Base-by-base conservation (phyloP, 2,888 invertebrate genomes). In the Agriopis marginaria region DNA sequence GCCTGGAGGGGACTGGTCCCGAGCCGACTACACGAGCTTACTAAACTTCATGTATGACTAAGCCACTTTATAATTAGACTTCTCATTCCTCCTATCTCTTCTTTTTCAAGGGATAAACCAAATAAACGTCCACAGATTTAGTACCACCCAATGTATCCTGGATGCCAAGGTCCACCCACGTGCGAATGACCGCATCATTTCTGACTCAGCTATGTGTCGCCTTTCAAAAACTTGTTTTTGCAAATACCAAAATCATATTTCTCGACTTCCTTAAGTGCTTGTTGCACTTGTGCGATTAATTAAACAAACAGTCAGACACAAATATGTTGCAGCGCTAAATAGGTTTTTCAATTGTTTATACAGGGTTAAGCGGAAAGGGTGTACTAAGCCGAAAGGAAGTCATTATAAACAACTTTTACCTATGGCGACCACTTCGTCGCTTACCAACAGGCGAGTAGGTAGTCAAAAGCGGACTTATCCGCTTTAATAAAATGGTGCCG, bases 101-200 rank as follows among this genome's bases (percentile, higher is more conserved):
- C 0, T 51, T 51, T 61, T 42, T 53, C 12, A 14, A 32, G 59
- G 59, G 56, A 45, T 45, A 58, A 58, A 40, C 44, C 12, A 60
- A 17, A 51, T 42, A 51, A 23, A 61, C 6, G 39, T 14, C 17
- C 51, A 51, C 55, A 50, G 14, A 39, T 14, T 40, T 14, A 49
- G n/a, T 62, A n/a, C n/a, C n/a, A n/a, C n/a, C n/a, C n/a, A n/a
- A n/a, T n/a, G 59, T 49, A 63, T 67, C 58, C 56, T 51, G 66
- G 60, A 61, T 59, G 71, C 42, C 49, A 60, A 49, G 61, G 64
- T 60, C 63, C 47, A 60, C 69, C 75, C 73, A 75, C 72, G 75
- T 71, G 69, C 42, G 42, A 47, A 58, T 65, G 69, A 69, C 65
- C 55, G 47, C 65, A 65, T 65, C 65, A 62, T 51, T 54, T 62